Percentiles rank a stretch among this genome's conserved stretches.
Conservation (phyloP, 2,888 invertebrate genomes). For the Temnothorax rugatulus region DNA sequence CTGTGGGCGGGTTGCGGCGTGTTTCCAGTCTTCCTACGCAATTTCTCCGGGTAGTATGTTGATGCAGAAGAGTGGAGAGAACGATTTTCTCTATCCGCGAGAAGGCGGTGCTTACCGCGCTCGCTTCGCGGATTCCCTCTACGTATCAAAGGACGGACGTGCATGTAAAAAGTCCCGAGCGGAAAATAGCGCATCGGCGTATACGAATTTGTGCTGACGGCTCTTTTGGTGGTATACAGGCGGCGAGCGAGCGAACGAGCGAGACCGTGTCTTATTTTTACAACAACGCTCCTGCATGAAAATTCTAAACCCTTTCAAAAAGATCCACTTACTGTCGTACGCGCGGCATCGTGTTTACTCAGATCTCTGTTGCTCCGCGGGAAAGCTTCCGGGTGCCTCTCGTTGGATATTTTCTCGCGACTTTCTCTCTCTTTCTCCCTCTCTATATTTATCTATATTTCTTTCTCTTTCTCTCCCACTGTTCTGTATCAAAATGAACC, state of each 20-base stretch:
- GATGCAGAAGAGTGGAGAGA: conserved; percentile 51
- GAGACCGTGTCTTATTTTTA: conserved; percentile 41
- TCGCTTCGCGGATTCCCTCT: conserved; percentile 45
- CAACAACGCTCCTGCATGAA: conserved; percentile 29
- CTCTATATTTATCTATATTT: background rate
- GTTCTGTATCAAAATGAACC: conserved; percentile 16
- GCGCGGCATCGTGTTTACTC: conserved; percentile 30
- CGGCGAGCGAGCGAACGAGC: background rate
- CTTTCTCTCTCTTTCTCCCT: background rate
- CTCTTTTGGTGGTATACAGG: background rate
- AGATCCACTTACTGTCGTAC: conserved; percentile 45
- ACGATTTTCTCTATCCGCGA: conserved; percentile 32
- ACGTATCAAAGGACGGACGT: conserved; percentile 7
- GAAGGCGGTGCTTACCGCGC: conserved; percentile 33
- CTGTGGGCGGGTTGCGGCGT: background rate
- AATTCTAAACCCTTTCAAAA: conserved; percentile 48
- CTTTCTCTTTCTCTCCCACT: background rate
- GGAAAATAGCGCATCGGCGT: conserved; percentile 64
- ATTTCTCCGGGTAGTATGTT: conserved; percentile 51
- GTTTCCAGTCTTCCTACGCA: conserved; percentile 35
- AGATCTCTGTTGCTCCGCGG: conserved; percentile 29
- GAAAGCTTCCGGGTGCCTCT: conserved; percentile 34
- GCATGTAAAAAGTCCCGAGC: conserved; percentile 60
- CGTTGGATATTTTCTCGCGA: conserved; percentile 19
- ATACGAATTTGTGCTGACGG: conserved; percentile 49